Percentiles rank a stretch among this genome's conserved stretches.
Evolutionary conservation across 1,140 invertebrate species (phyloP).

Genomic region (Halictus rubicundus): DNA sequence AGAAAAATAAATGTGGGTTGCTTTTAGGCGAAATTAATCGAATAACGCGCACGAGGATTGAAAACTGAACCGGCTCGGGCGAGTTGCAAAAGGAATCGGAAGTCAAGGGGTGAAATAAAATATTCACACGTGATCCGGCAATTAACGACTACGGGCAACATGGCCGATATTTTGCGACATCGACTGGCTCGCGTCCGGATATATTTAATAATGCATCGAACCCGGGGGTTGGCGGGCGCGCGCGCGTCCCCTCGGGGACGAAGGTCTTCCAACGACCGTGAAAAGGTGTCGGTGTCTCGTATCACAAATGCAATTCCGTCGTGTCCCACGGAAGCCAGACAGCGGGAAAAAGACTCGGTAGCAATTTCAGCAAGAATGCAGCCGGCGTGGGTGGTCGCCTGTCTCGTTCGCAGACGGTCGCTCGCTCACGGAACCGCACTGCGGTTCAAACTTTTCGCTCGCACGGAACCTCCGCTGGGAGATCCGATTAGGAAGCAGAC

Average conservation of each 20-base stretch:
- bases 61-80: no score
- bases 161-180: not conserved
- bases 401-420: slow-evolving; percentile 5
- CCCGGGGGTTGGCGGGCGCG: slow-evolving; percentile 22
- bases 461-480: not conserved
- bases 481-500: slow-evolving; percentile 44
- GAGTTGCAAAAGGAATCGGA: no score
- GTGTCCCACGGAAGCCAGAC: slow-evolving; percentile 7
- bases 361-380: slow-evolving; percentile 40
- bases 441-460: slow-evolving; percentile 27
- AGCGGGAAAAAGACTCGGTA: slow-evolving; percentile 7
- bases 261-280: slow-evolving; percentile 42
- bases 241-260: slow-evolving; percentile 38
- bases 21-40: no score
- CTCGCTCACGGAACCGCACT: slow-evolving; percentile 3
- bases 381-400: slow-evolving; percentile 1
- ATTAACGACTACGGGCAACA: not conserved
- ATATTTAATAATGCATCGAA: slow-evolving; percentile 59
- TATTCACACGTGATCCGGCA: not conserved
- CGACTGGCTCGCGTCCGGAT: slow-evolving; percentile 13
- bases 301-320: slow-evolving; percentile 32
- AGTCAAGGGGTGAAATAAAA: not conserved
- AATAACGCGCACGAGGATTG: no score
- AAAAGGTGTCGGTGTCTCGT: slow-evolving; percentile 50
- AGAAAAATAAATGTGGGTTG: no score